Conservation (phyloP, 2,888 invertebrate genomes). For the Rhagonycha fulva region DNA sequence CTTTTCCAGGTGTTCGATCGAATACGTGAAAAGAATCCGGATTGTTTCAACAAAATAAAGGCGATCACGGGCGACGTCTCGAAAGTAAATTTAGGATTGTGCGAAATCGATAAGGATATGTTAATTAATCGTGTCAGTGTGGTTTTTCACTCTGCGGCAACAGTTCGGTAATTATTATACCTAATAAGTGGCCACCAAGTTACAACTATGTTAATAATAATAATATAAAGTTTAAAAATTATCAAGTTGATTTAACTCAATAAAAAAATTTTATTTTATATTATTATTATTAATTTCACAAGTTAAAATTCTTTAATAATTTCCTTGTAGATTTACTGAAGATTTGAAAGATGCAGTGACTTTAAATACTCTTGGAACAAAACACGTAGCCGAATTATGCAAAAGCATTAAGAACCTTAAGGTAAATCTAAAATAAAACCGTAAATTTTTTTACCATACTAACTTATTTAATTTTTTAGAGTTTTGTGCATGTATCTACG, state of each 20-base stretch:
- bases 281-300: no score
- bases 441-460: neutral
- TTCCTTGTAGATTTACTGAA: slow-evolving; percentile 74
- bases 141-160: slow-evolving; percentile 95
- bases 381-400: slow-evolving; percentile 81
- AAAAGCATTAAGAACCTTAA: slow-evolving; percentile 77
- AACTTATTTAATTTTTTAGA: slow-evolving; percentile 53
- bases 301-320: neutral
- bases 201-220: neutral
- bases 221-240: no score
- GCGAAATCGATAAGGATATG: slow-evolving; percentile 64
- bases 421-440: slow-evolving; percentile 52
- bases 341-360: slow-evolving; percentile 83
- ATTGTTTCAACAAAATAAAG: slow-evolving; percentile 68
- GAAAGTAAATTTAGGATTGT: slow-evolving; percentile 71
- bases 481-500: slow-evolving; percentile 90
- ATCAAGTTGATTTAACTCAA: no score
- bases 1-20: slow-evolving; percentile 68
- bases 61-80: slow-evolving; percentile 79
- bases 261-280: no score
- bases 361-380: slow-evolving; percentile 89
- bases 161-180: slow-evolving; percentile 67
- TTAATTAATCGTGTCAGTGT: slow-evolving; percentile 73
- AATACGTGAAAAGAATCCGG: slow-evolving; percentile 66
- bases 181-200: neutral